These are phyloP conservation scores for Epistrophe eligans DNA, from an alignment of 2,888 invertebrate genomes.

Conservation along the genomic window DNA sequence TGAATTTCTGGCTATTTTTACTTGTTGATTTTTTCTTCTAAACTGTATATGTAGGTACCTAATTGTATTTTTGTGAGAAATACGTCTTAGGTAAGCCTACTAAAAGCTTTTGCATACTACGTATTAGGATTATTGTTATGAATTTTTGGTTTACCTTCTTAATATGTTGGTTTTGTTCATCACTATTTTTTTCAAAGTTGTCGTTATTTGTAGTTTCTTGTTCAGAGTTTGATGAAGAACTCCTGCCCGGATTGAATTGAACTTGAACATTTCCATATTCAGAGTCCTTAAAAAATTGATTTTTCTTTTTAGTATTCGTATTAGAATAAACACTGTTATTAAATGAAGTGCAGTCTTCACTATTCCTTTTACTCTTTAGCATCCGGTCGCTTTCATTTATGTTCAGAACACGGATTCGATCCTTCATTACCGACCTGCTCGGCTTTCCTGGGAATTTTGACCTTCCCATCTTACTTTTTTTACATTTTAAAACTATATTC, in stretches of 20 bases:
- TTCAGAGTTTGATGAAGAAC: background rate
- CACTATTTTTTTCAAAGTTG: background rate
- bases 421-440: slow-evolving; percentile 93
- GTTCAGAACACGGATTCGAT: slow-evolving; percentile 90
- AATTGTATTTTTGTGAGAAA: too few species aligned
- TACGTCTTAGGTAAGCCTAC: too few species aligned
- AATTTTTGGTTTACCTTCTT: background rate
- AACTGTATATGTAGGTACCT: too few species aligned
- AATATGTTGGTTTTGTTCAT: background rate
- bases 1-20: too few species aligned
- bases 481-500: slow-evolving; percentile 41
- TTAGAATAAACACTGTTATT: background rate
- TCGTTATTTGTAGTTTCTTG: background rate
- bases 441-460: slow-evolving; percentile 92
- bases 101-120: too few species aligned
- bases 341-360: background rate
- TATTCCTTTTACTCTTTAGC: background rate
- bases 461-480: slow-evolving; percentile 81
- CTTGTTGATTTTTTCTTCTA: too few species aligned
- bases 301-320: background rate
- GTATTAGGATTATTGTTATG: too few species aligned
- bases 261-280: background rate
- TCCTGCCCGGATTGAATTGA: background rate
- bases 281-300: background rate
- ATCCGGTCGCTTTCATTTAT: slow-evolving; percentile 16